Evolutionary conservation across 2,113 vertebrate genomes (phyloP).

Genomic region (Orycteropus afer): DNA sequence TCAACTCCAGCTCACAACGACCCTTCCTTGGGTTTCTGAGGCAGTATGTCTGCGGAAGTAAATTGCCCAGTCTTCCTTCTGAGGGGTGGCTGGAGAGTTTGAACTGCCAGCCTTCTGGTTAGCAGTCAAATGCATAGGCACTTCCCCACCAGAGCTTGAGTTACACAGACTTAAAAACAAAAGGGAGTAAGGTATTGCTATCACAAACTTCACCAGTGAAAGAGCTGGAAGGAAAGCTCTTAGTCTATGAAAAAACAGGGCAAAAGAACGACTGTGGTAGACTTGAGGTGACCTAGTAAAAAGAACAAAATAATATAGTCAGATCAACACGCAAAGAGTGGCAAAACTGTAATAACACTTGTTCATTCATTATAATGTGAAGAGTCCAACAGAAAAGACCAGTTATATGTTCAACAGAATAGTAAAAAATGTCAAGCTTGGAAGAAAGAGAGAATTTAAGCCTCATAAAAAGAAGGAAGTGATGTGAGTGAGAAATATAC

Average conservation of each 20-base stretch:
- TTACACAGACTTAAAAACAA: conserved; percentile 12
- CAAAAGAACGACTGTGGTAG: not conserved
- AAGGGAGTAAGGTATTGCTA: not conserved
- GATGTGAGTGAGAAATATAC: conserved; percentile 29
- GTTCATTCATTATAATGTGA: not conserved
- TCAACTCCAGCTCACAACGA: too few relatives aligned
- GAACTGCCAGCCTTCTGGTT: too few relatives aligned
- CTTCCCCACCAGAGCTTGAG: conserved; percentile 21
- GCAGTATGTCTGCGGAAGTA: too few relatives aligned
- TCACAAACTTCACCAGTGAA: conserved; percentile 18
- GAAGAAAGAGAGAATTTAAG: conserved; percentile 59
- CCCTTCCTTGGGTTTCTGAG: too few relatives aligned
- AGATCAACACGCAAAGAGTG: conserved; percentile 10
- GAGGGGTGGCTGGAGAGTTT: too few relatives aligned
- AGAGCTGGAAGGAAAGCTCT: conserved; percentile 20
- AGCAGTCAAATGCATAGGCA: too few relatives aligned
- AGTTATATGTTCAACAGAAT: not conserved
- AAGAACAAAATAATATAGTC: conserved; percentile 41
- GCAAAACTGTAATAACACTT: conserved; percentile 8
- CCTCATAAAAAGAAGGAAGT: conserved; percentile 54
- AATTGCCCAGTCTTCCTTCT: too few relatives aligned
- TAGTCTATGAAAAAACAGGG: conserved; percentile 25
- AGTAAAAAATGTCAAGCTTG: not conserved
- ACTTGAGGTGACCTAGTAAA: conserved; percentile 5
- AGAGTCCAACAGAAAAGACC: not conserved